Conservation (phyloP, 2,113 vertebrate genomes). For the Natator depressus region DNA sequence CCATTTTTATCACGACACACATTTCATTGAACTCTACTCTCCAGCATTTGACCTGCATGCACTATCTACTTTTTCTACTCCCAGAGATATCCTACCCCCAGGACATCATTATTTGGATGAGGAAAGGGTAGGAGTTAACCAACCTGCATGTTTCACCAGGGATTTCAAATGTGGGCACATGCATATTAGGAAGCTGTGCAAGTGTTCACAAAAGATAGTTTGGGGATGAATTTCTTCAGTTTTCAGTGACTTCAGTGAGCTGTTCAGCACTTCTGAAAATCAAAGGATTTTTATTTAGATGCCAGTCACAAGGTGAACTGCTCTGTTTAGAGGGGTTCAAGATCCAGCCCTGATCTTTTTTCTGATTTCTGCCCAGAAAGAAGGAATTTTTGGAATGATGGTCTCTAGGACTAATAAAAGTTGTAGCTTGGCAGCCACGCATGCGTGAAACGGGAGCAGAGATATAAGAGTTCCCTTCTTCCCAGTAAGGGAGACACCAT, state of each 20-base stretch:
- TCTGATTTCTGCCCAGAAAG: not conserved
- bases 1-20: not conserved
- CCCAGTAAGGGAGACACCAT: not conserved
- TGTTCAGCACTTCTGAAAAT: not conserved
- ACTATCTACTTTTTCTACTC: not conserved
- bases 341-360: not conserved
- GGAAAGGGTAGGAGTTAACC: not conserved
- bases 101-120: not conserved
- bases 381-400: not conserved
- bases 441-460: rapidly evolving
- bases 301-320: not conserved
- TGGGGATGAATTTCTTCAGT: not conserved
- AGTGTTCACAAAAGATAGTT: not conserved
- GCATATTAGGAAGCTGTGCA: not conserved
- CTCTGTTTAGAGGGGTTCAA: not conserved
- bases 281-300: not conserved
- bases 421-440: not conserved
- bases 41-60: not conserved
- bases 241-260: not conserved
- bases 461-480: not conserved
- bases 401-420: not conserved
- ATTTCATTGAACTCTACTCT: not conserved
- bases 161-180: not conserved
- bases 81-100: not conserved
- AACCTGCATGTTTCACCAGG: not conserved